phyloP scores from a whole-genome alignment of 1,140 invertebrate species.

The Acromyrmex echinatior region DNA sequence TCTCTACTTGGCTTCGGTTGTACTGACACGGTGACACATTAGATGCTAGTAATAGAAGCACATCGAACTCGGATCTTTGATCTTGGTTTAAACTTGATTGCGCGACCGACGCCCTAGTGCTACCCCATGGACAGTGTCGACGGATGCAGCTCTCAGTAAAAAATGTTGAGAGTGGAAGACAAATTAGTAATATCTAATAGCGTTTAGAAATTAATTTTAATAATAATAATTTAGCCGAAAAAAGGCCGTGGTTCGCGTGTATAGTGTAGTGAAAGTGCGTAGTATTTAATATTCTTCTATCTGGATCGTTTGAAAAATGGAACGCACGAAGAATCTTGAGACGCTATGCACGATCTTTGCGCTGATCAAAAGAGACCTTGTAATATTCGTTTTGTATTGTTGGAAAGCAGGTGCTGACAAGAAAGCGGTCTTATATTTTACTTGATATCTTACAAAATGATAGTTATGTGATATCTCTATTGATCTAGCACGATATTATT shows the following conservation, averaged over 20 bases:
- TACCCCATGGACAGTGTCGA: conserved; percentile 65
- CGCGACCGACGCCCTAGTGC: conserved; percentile 43
- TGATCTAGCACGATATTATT: conserved; percentile 47
- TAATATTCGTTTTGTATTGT: conserved; percentile 16
- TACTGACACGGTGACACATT: background rate
- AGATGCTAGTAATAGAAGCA: background rate
- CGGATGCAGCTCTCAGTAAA: conserved; percentile 20
- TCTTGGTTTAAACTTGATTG: background rate
- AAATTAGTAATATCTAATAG: conserved; percentile 61
- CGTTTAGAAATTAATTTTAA: conserved; percentile 64
- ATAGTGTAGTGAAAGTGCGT: conserved; percentile 58
- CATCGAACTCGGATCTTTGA: background rate
- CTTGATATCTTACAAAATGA: conserved; percentile 21
- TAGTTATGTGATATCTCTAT: conserved; percentile 56
- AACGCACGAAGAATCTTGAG: conserved; percentile 42
- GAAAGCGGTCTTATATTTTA: background rate
- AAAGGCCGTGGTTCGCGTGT: conserved; percentile 10
- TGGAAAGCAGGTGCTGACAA: background rate
- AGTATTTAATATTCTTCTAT: conserved; percentile 72
- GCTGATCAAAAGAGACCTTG: conserved; percentile 1
- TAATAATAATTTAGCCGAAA: conserved; percentile 45
- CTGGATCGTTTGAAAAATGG: conserved; percentile 45
- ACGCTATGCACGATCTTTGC: background rate
- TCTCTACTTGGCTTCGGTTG: background rate
- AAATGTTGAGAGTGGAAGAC: conserved; percentile 55